Conservation (phyloP, 2,888 invertebrate species). For the Yponomeuta malinellus region DNA sequence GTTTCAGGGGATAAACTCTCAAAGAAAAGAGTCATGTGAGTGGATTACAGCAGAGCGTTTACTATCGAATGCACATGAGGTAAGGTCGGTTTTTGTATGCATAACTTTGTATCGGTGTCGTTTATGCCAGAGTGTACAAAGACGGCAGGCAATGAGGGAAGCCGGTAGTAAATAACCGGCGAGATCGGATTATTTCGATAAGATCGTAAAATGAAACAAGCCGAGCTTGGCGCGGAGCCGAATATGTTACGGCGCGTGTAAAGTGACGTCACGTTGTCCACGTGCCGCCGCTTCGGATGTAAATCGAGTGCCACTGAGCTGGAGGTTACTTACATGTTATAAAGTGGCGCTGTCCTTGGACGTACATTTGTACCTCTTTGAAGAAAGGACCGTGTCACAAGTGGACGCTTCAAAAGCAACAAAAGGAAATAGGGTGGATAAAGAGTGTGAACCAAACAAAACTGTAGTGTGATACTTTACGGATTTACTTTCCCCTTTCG, state of each 20-base stretch:
- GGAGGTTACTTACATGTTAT: neutral
- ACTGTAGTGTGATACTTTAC: neutral
- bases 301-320: slow-evolving; percentile 30
- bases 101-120: slow-evolving; percentile 23
- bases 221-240: slow-evolving; percentile 51
- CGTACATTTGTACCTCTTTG: neutral
- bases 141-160: slow-evolving; percentile 53
- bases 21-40: slow-evolving; percentile 44
- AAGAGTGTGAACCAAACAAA: neutral
- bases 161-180: slow-evolving; percentile 70
- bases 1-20: slow-evolving; percentile 34
- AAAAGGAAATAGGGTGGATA: neutral
- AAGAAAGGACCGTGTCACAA: neutral
- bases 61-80: slow-evolving; percentile 37
- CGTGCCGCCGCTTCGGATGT: slow-evolving; percentile 32
- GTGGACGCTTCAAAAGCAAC: neutral
- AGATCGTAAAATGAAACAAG: slow-evolving; percentile 75
- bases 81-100: slow-evolving; percentile 54
- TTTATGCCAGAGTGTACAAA: slow-evolving; percentile 36
- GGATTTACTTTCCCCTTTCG: neutral
- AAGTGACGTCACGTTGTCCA: slow-evolving; percentile 39
- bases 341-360: neutral
- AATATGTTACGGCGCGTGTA: slow-evolving; percentile 43
- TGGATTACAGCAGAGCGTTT: slow-evolving; percentile 42
- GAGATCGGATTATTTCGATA: slow-evolving; percentile 75